phyloP scores from a whole-genome alignment of 2,888 invertebrate species.

The Epistrophe eligans region DNA sequence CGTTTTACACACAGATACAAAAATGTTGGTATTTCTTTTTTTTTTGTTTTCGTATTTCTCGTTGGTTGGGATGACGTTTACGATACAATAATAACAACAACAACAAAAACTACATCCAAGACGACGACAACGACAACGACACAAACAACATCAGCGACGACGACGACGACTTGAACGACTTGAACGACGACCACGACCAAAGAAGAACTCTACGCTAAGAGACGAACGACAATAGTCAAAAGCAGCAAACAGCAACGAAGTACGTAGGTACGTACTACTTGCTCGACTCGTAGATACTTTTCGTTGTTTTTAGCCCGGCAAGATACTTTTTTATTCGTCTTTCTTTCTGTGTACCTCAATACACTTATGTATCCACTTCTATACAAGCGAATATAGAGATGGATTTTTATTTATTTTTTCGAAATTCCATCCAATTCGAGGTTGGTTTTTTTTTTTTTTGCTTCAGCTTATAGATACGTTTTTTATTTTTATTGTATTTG shows the following conservation, averaged over 20 bases:
- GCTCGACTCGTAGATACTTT: constrained; percentile 20
- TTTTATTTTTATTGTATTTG: constrained; percentile 49
- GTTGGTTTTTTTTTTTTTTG: constrained; percentile 21
- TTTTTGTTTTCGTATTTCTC: neutral
- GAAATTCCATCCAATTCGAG: constrained; percentile 73
- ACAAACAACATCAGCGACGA: constrained; percentile 22
- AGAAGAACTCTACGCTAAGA: constrained; percentile 64
- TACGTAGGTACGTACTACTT: neutral
- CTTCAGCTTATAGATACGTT: constrained; percentile 20
- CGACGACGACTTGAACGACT: constrained; percentile 1
- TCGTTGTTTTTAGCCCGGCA: constrained; percentile 31
- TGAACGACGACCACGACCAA: constrained; percentile 66
- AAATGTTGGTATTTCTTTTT: constrained; percentile 53
- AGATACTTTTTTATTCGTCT: constrained; percentile 67
- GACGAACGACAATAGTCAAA: constrained; percentile 73
- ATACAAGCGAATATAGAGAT: constrained; percentile 34
- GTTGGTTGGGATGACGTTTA: constrained; percentile 59
- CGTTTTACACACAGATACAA: constrained; percentile 72
- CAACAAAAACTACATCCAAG: constrained; percentile 42
- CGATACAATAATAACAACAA: constrained; percentile 52
- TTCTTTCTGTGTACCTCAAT: constrained; percentile 38
- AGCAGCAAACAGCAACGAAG: constrained; percentile 31
- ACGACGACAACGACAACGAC: constrained; percentile 19
- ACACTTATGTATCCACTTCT: constrained; percentile 28
- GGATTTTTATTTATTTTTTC: constrained; percentile 69